Evolutionary conservation across 2,797 vertebrate genomes (phyloP).

Genomic region (Bradypus variegatus): DNA sequence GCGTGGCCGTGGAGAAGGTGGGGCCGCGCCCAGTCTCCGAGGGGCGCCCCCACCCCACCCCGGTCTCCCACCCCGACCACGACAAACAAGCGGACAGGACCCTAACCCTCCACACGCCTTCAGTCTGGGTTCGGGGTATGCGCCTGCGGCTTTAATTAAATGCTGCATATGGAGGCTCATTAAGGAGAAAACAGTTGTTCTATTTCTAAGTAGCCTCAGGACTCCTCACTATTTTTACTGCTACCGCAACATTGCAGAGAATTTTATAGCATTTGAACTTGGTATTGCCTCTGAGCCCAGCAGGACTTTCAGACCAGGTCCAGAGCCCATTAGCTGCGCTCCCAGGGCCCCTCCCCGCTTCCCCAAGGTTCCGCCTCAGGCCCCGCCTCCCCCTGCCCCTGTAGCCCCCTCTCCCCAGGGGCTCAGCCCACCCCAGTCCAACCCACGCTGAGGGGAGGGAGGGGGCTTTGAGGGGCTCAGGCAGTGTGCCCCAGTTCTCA

Average conservation of each 20-base stretch:
- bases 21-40: neutral
- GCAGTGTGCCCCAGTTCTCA: neutral
- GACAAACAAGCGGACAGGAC: neutral
- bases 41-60: neutral
- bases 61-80: too few species aligned
- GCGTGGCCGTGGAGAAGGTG: rapidly evolving
- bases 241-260: neutral
- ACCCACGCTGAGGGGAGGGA: rapidly evolving
- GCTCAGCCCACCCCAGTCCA: neutral
- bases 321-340: neutral
- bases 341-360: neutral
- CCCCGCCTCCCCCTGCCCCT: rapidly evolving
- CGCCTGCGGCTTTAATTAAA: conserved; percentile 54
- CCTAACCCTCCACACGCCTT: neutral
- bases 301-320: neutral
- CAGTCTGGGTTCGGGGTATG: rapidly evolving
- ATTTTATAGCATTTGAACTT: conserved; percentile 25
- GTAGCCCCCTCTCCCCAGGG: rapidly evolving
- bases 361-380: neutral
- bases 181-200: conserved; percentile 36
- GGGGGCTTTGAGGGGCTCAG: neutral
- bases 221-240: conserved; percentile 49
- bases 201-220: conserved; percentile 50
- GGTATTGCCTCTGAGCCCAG: neutral
- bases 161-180: neutral